These are phyloP conservation scores for Nanorana parkeri DNA, from an alignment of 2,113 vertebrate species.

Conservation along the genomic window DNA sequence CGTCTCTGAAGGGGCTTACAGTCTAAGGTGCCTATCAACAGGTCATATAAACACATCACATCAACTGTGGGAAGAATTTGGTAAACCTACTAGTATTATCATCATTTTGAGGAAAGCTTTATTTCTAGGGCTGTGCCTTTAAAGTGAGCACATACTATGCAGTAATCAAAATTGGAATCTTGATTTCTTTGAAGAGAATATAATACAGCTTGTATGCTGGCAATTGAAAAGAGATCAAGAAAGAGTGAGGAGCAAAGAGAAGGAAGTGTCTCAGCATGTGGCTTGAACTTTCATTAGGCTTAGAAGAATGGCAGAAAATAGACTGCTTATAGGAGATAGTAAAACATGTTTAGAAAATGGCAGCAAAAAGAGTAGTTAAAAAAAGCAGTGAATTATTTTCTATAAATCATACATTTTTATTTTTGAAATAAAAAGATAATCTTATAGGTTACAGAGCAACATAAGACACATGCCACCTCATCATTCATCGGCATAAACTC, in stretches of 20 bases:
- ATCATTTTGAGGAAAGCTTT: background rate
- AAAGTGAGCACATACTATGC: background rate
- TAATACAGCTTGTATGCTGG: conserved; percentile 1
- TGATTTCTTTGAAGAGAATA: conserved; percentile 26
- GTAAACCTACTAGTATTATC: background rate
- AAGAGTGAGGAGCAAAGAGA: background rate
- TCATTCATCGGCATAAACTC: too few species aligned
- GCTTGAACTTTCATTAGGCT: conserved; percentile 36
- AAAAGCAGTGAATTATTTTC: background rate
- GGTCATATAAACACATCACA: too few species aligned
- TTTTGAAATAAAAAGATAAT: background rate
- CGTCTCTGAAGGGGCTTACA: too few species aligned
- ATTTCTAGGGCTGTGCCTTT: background rate
- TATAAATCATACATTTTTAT: background rate
- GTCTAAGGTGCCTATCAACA: too few species aligned
- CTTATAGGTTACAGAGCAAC: background rate
- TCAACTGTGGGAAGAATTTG: too few species aligned
- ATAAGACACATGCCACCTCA: too few species aligned
- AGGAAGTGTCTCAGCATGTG: conserved; percentile 32
- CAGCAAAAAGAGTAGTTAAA: background rate
- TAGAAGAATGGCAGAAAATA: background rate
- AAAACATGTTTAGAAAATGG: background rate
- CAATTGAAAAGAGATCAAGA: conserved; percentile 35
- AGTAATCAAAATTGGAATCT: background rate
- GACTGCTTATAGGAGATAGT: background rate